Evolutionary conservation across 2,888 invertebrate species (phyloP).

Genomic region (Epirrhoe tristata): DNA sequence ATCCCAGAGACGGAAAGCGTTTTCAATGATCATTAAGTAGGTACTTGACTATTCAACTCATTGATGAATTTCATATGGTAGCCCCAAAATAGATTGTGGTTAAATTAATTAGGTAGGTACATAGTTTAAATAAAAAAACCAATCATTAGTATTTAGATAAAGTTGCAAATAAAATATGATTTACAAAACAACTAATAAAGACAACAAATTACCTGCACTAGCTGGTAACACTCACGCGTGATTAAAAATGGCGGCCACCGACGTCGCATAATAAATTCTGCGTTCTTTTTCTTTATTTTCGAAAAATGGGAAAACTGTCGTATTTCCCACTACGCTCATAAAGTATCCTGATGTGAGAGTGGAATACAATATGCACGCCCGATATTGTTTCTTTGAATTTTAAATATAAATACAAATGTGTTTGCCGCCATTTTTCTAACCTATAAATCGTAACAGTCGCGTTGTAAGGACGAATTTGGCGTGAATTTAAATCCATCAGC

Average conservation of each 20-base stretch:
- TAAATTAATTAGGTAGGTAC: no score
- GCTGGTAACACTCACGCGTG: conserved; percentile 60
- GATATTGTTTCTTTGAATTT: conserved; percentile 84
- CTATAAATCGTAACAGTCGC: conserved; percentile 49
- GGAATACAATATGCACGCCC: conserved; percentile 75
- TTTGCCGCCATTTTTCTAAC: conserved; percentile 49
- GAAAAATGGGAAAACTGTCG: conserved; percentile 67
- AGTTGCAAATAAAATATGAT: neutral
- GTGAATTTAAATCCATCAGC: conserved; percentile 42
- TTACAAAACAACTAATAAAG: conserved; percentile 6
- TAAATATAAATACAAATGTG: conserved; percentile 59
- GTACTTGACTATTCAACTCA: no score
- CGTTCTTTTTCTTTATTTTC: conserved; percentile 61
- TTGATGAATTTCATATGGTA: no score
- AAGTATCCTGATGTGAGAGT: conserved; percentile 70
- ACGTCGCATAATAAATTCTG: conserved; percentile 61
- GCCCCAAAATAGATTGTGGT: no score
- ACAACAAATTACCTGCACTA: conserved; percentile 54
- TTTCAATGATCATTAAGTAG: no score
- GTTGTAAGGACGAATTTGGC: conserved; percentile 53
- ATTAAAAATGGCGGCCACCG: conserved; percentile 65
- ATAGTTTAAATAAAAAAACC: no score
- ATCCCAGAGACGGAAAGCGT: no score
- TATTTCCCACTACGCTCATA: conserved; percentile 78
- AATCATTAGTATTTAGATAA: neutral